Conservation (phyloP, 2,113 vertebrate genomes). For the Colossoma macropomum region DNA sequence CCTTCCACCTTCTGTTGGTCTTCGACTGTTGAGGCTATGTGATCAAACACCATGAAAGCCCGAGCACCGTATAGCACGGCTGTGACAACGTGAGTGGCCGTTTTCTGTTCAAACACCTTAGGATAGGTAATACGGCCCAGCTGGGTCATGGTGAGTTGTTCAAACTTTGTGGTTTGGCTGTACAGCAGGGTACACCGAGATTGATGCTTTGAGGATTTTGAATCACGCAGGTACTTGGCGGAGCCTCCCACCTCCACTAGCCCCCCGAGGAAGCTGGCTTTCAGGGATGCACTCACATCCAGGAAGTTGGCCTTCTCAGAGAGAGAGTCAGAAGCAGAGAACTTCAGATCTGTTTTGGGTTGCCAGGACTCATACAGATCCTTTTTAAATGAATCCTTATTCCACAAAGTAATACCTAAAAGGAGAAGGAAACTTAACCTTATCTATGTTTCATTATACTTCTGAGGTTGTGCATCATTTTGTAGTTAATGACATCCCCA, state of each 20-base stretch:
- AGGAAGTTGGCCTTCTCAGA: no score
- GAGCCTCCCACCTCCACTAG: conserved; percentile 63
- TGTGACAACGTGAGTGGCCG: no score
- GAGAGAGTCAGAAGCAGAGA: no score
- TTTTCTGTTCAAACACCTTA: conserved; percentile 39
- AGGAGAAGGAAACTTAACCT: not conserved
- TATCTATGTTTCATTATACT: no score
- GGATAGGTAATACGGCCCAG: conserved; percentile 59
- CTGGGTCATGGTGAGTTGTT: conserved; percentile 62
- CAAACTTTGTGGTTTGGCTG: conserved; percentile 56
- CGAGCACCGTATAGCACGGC: no score
- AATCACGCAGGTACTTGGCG: conserved; percentile 66
- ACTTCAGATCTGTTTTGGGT: conserved; percentile 6
- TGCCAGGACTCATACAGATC: not conserved
- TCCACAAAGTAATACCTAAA: conserved; percentile 64
- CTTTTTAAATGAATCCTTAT: conserved; percentile 15
- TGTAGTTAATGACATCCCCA: no score
- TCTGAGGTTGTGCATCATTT: no score
- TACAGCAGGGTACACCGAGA: conserved; percentile 64
- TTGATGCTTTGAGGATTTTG: conserved; percentile 46
- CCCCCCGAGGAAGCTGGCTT: conserved; percentile 60
- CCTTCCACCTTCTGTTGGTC: conserved; percentile 52
- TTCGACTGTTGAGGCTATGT: conserved; percentile 18
- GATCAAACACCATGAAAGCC: no score
- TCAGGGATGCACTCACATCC: no score